Conservation (phyloP, 2,113 vertebrate genomes). For the Elachura formosa region DNA sequence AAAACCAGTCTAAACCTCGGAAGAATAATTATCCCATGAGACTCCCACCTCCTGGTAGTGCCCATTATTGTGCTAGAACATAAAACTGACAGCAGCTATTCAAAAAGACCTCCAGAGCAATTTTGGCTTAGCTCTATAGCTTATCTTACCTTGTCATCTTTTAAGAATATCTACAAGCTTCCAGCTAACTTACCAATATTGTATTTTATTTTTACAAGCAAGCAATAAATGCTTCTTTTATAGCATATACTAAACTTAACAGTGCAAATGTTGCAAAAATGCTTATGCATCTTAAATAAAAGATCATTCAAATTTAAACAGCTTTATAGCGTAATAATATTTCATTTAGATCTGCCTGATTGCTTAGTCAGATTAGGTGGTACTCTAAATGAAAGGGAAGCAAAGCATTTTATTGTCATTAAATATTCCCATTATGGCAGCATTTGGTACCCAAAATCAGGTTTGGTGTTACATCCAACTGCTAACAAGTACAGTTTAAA, state of each 20-base stretch:
- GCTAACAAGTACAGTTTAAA: conserved; percentile 23
- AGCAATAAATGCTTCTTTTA: conserved; percentile 15
- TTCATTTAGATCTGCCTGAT: conserved; percentile 31
- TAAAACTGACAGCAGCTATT: conserved; percentile 23
- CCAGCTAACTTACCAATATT: neutral
- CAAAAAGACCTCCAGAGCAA: conserved; percentile 32
- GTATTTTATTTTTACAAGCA: neutral
- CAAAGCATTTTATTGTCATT: conserved; percentile 15
- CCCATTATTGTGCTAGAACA: conserved; percentile 28
- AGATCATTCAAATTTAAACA: conserved; percentile 7
- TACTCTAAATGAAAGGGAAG: neutral
- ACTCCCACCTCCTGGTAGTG: conserved; percentile 10
- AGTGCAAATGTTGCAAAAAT: conserved; percentile 17
- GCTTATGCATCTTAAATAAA: conserved; percentile 27
- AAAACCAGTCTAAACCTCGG: neutral
- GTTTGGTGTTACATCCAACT: neutral
- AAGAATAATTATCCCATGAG: conserved; percentile 19
- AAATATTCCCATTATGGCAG: neutral
- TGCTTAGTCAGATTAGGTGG: conserved; percentile 20
- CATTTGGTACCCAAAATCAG: conserved; percentile 8
- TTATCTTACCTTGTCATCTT: neutral
- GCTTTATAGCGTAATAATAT: conserved; percentile 8
- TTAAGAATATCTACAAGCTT: neutral
- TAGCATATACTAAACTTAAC: neutral
- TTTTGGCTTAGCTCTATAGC: neutral